Base-by-base conservation (phyloP, 2,113 vertebrate species). In the Bucco capensis region DNA sequence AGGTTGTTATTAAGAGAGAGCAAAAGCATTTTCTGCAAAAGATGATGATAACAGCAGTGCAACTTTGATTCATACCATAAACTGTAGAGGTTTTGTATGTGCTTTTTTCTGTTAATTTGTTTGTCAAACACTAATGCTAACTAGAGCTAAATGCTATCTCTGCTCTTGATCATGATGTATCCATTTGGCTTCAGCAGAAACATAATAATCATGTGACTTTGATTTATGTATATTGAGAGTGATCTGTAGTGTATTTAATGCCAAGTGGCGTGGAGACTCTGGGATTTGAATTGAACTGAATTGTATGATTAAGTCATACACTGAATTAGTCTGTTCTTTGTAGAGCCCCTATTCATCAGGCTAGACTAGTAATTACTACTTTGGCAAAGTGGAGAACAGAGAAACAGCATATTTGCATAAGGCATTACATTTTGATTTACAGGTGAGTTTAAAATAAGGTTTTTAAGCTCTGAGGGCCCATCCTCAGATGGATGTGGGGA, bases 1-100 rank as follows among this genome's bases (percentile, higher is more conserved):
- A 94, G 93, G 54, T 85, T 35, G 85, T 87, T 95, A 87, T 95
- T 95, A 91, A 94, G 65, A 88, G 85, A 82, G 83, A 81, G 88
- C 67, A 92, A 76, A 89, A 91, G 79, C 85, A 44, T 51, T 44
- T 91, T 74, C 90, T 92, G 69, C 56, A 44, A 88, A 83, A 27
- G 9, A 0, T 42, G 35, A 10, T 64, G 60, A 7, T 81, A 85
- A 51, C 69, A 88, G 76, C 56, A 35, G 0, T 31, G 28, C 64
- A 74, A 9, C 50, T 66, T 50, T 1, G 3, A 8, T 83, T 83
- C 38, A 9, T 33, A 23, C 2, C 1, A 9, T 42, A 42, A 83
- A 25, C 50, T 66, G n/a, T 15, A 47, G 86, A 83, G 79, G 12
- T 54, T 95, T 58, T 85, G 37, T 62, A 33, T 86, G 71, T 71